Conservation (phyloP, 2,113 vertebrate species). For the Nesospiza acunhae region DNA sequence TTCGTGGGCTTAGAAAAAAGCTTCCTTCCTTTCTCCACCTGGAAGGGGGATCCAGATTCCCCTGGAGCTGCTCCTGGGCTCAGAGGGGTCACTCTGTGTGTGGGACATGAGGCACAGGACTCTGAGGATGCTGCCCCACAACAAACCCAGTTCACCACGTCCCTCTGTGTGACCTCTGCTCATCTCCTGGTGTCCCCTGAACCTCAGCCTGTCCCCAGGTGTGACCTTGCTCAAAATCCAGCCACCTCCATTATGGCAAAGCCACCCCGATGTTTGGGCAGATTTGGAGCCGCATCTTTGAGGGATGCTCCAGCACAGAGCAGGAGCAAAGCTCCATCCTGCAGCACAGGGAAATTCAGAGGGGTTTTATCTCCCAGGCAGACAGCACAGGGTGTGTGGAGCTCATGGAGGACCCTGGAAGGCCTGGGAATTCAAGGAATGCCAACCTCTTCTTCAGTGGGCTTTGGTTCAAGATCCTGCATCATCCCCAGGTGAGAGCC, state of each 20-base stretch:
- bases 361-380: neutral
- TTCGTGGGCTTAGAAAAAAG: neutral
- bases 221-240: neutral
- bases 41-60: neutral
- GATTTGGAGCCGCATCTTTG: neutral
- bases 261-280: rapidly evolving
- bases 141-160: rapidly evolving
- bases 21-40: neutral
- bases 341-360: neutral
- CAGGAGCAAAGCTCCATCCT: neutral
- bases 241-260: neutral
- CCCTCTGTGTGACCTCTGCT: too few relatives aligned
- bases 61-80: neutral
- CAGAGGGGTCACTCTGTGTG: neutral
- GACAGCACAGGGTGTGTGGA: neutral
- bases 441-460: constrained; percentile 31
- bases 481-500: neutral
- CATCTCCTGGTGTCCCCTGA: neutral
- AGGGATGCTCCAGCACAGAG: neutral
- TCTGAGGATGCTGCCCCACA: neutral
- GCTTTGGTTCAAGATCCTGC: constrained; percentile 38
- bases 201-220: neutral
- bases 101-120: neutral
- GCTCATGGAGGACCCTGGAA: neutral
- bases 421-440: neutral